These are phyloP conservation scores for Calycopis cecrops DNA, from an alignment of 1,140 invertebrate genomes.

Conservation along the genomic window DNA sequence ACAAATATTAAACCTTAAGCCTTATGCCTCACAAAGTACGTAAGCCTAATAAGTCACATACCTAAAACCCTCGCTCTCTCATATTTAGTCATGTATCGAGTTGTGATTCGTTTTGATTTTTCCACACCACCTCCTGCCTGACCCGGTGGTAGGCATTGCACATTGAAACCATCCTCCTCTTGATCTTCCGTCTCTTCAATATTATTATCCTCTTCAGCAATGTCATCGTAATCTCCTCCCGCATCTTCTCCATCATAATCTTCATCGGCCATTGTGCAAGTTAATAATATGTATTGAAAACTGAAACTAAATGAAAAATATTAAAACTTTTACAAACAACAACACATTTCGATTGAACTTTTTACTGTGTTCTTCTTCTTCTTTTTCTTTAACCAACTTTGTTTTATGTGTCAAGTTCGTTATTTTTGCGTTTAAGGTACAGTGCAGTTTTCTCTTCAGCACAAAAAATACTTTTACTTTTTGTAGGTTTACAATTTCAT, in stretches of 20 bases:
- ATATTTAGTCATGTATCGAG: slow-evolving; percentile 98
- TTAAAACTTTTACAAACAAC: background rate
- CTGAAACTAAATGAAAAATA: background rate
- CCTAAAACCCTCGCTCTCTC: slow-evolving; percentile 67
- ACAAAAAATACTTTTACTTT: too few species aligned
- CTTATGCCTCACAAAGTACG: too few species aligned
- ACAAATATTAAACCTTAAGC: too few species aligned
- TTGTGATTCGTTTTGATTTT: slow-evolving; percentile 90
- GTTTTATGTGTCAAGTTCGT: too few species aligned
- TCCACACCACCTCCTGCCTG: slow-evolving; percentile 85
- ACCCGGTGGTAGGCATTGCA: slow-evolving; percentile 81
- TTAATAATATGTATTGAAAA: slow-evolving; percentile 4
- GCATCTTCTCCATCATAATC: slow-evolving; percentile 64
- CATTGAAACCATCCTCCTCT: slow-evolving; percentile 81
- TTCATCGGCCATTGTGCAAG: slow-evolving; percentile 53
- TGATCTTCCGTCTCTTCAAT: slow-evolving; percentile 65
- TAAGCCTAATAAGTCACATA: slow-evolving; percentile 25
- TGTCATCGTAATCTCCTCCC: slow-evolving; percentile 65
- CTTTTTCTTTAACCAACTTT: too few species aligned
- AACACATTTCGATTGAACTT: background rate
- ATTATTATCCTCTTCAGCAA: slow-evolving; percentile 64
- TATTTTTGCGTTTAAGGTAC: too few species aligned
- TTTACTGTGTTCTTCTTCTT: too few species aligned
- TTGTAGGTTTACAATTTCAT: too few species aligned
- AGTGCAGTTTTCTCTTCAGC: too few species aligned